Conservation (phyloP, 1,140 invertebrate genomes). For the Cydia splendana region DNA sequence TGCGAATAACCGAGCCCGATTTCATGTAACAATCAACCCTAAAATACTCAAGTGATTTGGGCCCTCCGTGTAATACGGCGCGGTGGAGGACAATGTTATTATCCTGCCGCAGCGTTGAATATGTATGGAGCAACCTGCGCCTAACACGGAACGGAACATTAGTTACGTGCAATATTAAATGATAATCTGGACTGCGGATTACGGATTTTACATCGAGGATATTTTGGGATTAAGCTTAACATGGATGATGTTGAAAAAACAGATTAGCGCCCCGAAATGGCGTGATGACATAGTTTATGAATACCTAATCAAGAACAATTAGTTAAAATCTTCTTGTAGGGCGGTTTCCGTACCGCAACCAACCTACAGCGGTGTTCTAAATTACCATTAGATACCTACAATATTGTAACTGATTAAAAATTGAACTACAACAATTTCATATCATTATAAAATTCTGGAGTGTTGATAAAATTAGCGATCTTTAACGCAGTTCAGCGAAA, state of each 20-base stretch:
- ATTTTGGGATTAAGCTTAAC: not conserved
- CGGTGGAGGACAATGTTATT: slow-evolving; percentile 30
- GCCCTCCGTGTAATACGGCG: slow-evolving; percentile 20
- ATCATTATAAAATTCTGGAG: not conserved
- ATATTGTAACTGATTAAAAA: no score
- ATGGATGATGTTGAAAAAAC: not conserved
- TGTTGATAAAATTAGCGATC: not conserved
- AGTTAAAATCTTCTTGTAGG: no score
- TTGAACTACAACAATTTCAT: no score
- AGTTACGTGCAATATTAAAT: slow-evolving; percentile 31
- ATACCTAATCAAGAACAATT: no score
- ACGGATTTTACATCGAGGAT: not conserved
- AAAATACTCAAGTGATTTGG: slow-evolving; percentile 32
- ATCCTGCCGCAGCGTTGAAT: slow-evolving; percentile 28
- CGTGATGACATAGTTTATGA: no score
- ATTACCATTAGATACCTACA: no score
- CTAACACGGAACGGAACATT: slow-evolving; percentile 21
- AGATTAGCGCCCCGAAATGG: no score
- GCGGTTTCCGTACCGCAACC: no score
- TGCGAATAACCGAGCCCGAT: slow-evolving; percentile 10
- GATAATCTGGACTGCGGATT: slow-evolving; percentile 26
- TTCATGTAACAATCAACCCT: slow-evolving; percentile 28
- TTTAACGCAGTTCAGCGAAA: not conserved
- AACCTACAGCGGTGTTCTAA: no score
- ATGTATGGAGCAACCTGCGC: slow-evolving; percentile 31